Percentiles rank a stretch among this genome's conserved stretches.
Conservation (phyloP, 1,140 invertebrate species). For the Probaryconus sp. region DNA sequence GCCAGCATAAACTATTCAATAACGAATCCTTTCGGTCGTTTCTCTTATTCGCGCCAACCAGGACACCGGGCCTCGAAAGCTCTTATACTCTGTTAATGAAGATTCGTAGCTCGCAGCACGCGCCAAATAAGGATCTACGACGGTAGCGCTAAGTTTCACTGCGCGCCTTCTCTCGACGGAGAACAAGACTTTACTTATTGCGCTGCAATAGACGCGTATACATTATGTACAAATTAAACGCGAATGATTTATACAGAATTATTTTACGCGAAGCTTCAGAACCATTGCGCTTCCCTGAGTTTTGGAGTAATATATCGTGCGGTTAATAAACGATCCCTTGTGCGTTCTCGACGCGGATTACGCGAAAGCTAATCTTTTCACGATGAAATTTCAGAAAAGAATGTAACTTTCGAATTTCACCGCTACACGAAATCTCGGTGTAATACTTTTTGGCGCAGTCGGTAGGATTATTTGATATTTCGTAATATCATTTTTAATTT, state of each 20-base stretch:
- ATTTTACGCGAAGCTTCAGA: conserved; percentile 42
- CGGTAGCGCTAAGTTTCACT: conserved; percentile 63
- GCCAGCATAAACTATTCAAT: conserved; percentile 54
- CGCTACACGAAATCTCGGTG: too few relatives aligned
- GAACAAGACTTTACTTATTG: conserved; percentile 59
- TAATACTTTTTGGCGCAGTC: too few relatives aligned
- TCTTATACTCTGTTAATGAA: conserved; percentile 66
- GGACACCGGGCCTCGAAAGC: conserved; percentile 49
- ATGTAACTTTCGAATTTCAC: too few relatives aligned
- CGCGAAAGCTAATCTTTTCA: too few relatives aligned
- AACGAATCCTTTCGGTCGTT: conserved; percentile 44
- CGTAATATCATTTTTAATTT: too few relatives aligned
- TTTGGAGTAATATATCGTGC: conserved; percentile 45
- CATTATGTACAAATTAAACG: conserved; percentile 60
- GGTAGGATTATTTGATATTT: too few relatives aligned
- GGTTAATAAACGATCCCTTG: conserved; percentile 41
- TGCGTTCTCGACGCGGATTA: conserved; percentile 31
- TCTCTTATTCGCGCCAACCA: conserved; percentile 49
- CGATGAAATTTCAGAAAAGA: too few relatives aligned
- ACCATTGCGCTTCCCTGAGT: conserved; percentile 39
- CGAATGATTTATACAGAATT: conserved; percentile 54
- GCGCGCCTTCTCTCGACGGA: conserved; percentile 33
- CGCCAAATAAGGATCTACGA: conserved; percentile 68
- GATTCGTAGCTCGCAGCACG: conserved; percentile 62
- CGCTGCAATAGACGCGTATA: conserved; percentile 52